Evolutionary conservation across 2,113 vertebrate species (phyloP).

Genomic region (Phylloscopus trochiloides): DNA sequence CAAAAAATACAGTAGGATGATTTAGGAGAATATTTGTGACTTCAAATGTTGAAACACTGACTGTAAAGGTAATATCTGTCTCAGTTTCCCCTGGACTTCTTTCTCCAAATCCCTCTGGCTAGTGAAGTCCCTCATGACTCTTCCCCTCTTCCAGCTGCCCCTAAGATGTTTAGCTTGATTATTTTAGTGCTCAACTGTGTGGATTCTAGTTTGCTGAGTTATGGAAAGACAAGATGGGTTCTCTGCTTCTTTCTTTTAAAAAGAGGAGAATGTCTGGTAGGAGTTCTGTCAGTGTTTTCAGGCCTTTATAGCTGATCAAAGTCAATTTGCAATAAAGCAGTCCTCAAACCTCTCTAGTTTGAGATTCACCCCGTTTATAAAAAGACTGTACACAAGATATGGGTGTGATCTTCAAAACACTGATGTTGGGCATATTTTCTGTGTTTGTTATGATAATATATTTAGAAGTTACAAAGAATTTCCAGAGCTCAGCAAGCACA

Average conservation of each 20-base stretch:
- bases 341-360: background rate
- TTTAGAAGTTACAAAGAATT: background rate
- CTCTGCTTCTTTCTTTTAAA: background rate
- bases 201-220: background rate
- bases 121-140: background rate
- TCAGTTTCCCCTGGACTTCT: background rate
- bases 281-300: background rate
- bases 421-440: background rate
- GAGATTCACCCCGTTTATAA: background rate
- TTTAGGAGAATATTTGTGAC: background rate
- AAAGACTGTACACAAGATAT: background rate
- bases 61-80: background rate
- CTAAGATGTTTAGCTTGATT: background rate
- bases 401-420: background rate
- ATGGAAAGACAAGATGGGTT: background rate
- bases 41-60: background rate
- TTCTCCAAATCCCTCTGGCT: background rate
- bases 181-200: background rate
- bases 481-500: background rate
- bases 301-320: background rate
- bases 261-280: background rate
- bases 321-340: background rate
- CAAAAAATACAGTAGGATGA: background rate
- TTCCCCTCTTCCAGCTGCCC: background rate
- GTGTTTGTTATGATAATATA: background rate